Conservation (phyloP, 2,113 vertebrate species). For the Polypterus senegalus region DNA sequence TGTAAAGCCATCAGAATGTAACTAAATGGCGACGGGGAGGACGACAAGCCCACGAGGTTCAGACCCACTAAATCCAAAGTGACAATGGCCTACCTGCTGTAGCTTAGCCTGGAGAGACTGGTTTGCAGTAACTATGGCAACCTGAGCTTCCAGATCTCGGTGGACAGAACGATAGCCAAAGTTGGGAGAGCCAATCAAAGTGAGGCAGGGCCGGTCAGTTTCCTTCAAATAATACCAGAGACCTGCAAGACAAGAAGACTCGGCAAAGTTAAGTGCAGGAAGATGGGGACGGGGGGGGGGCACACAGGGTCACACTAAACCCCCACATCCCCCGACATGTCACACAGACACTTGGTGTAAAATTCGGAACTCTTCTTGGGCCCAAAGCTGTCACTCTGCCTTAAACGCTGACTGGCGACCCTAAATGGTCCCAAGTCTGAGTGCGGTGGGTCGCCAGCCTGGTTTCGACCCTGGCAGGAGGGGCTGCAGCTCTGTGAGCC, state of each 20-base stretch:
- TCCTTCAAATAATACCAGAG: slow-evolving; percentile 89
- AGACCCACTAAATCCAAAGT: too few species aligned
- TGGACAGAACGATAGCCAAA: slow-evolving; percentile 93
- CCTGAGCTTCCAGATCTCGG: slow-evolving; percentile 90
- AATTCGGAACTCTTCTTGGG: too few species aligned
- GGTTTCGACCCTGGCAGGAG: too few species aligned
- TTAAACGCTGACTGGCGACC: too few species aligned
- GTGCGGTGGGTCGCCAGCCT: too few species aligned
- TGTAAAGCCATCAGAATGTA: too few species aligned
- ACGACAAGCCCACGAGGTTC: too few species aligned
- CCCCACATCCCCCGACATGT: neutral
- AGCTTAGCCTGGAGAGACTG: slow-evolving; percentile 72
- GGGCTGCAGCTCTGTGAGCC: too few species aligned
- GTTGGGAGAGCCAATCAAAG: slow-evolving; percentile 91
- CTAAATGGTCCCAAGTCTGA: too few species aligned
- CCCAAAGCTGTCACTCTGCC: too few species aligned
- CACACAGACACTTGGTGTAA: neutral
- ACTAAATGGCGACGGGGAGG: too few species aligned
- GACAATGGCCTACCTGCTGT: slow-evolving; percentile 57
- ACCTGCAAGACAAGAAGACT: slow-evolving; percentile 44
- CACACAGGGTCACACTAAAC: neutral
- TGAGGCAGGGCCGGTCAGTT: slow-evolving; percentile 76
- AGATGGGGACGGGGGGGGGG: neutral
- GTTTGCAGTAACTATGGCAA: slow-evolving; percentile 86
- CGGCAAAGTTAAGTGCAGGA: neutral